A percentile compares a stretch with the other conserved stretches of the same genome.
Evolutionary conservation across 2,113 vertebrate genomes (phyloP).

Genomic region (Syngnathus floridae): DNA sequence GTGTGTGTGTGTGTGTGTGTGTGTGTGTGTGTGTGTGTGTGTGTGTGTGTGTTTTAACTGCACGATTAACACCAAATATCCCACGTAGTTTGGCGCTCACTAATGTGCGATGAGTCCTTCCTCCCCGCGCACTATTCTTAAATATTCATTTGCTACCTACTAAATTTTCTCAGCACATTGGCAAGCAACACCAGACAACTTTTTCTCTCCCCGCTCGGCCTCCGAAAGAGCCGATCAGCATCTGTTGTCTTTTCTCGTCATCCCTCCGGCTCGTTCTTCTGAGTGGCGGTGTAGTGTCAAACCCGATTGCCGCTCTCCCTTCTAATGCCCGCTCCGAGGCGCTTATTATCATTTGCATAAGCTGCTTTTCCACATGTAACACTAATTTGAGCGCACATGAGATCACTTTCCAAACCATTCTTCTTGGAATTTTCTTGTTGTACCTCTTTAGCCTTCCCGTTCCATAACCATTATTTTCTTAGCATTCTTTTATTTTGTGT

Average conservation of each 20-base stretch:
- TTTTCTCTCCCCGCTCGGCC: background rate
- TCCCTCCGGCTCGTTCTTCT: constrained; percentile 14
- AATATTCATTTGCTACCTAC: constrained; percentile 4
- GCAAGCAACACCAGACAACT: background rate
- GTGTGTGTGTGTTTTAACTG: background rate
- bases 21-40: too few relatives aligned
- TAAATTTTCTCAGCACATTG: constrained; percentile 1
- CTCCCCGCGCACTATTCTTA: background rate
- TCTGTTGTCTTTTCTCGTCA: constrained; percentile 13
- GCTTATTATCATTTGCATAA: constrained; percentile 64
- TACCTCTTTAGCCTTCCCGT: constrained; percentile 4
- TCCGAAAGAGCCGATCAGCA: constrained; percentile 8
- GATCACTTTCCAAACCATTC: constrained; percentile 29
- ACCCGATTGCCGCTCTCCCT: constrained; percentile 36
- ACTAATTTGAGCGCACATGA: constrained; percentile 32
- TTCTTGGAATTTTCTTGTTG: constrained; percentile 17
- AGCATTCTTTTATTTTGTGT: constrained; percentile 12
- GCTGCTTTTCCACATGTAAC: constrained; percentile 52
- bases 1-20: too few relatives aligned
- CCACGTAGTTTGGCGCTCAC: background rate
- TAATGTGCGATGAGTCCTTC: background rate
- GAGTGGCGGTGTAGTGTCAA: constrained; percentile 34
- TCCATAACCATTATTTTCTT: background rate
- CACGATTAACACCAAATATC: background rate
- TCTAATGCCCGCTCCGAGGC: constrained; percentile 44